These are phyloP conservation scores for Paraplagusia blochii DNA, from an alignment of 2,113 vertebrate genomes.

Conservation along the genomic window DNA sequence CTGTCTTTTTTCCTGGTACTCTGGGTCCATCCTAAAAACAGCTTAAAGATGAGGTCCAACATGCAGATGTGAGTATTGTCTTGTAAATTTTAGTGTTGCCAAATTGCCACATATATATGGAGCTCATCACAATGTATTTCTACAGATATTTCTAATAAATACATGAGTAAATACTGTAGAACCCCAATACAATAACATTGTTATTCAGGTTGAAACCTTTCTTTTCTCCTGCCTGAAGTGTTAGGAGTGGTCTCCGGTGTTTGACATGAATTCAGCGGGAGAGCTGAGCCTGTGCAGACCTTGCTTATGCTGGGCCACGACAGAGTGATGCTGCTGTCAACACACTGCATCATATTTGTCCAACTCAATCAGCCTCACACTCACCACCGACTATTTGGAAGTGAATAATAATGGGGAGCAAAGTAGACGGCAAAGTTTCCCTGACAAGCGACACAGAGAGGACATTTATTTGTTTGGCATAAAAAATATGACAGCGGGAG, in stretches of 20 bases:
- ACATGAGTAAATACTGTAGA: neutral
- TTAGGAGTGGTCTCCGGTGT: conserved; percentile 21
- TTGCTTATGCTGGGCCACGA: conserved; percentile 18
- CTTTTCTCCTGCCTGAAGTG: conserved; percentile 6
- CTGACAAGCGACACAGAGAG: too few relatives aligned
- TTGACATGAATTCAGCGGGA: conserved; percentile 38
- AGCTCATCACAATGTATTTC: too few relatives aligned
- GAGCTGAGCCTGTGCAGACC: conserved; percentile 6
- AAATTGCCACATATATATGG: too few relatives aligned
- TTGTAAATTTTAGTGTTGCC: too few relatives aligned
- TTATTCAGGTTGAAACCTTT: neutral
- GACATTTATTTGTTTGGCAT: too few relatives aligned
- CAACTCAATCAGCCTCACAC: conserved; percentile 44
- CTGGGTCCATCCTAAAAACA: too few relatives aligned
- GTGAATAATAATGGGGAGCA: conserved; percentile 35
- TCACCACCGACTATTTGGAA: conserved; percentile 8
- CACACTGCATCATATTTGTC: conserved; percentile 28
- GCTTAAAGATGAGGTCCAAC: too few relatives aligned
- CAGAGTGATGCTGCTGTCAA: conserved; percentile 48
- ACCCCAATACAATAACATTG: neutral
- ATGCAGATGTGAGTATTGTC: too few relatives aligned
- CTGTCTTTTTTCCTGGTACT: too few relatives aligned
- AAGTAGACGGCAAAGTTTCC: conserved; percentile 16
- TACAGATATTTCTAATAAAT: too few relatives aligned
- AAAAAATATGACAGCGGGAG: too few relatives aligned